phyloP scores from a whole-genome alignment of 2,888 invertebrate genomes.

The Ectemnius continuus region DNA sequence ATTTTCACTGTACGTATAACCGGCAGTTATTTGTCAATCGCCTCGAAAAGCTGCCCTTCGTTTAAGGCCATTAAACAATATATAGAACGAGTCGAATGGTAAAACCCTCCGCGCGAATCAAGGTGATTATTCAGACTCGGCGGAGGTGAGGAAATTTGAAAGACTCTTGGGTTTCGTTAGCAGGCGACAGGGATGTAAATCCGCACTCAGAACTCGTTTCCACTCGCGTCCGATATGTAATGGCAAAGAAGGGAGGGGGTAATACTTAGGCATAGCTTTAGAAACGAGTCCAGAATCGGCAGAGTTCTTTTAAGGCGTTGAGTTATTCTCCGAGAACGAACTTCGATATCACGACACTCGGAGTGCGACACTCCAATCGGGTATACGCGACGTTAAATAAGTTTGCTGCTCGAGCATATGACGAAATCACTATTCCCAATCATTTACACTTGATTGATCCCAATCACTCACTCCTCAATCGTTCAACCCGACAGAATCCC shows the following conservation, averaged over 20 bases:
- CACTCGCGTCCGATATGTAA: constrained; percentile 1
- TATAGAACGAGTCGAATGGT: constrained; percentile 27
- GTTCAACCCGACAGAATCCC: neutral
- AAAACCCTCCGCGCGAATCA: constrained; percentile 28
- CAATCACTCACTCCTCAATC: too few species aligned
- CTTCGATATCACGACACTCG: constrained; percentile 27
- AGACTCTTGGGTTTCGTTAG: constrained; percentile 54
- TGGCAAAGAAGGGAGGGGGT: neutral
- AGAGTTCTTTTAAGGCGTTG: constrained; percentile 18
- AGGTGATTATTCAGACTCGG: constrained; percentile 13
- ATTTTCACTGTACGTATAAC: too few species aligned
- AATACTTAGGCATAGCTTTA: neutral
- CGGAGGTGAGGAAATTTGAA: constrained; percentile 54
- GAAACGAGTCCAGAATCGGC: constrained; percentile 42
- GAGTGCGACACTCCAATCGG: neutral
- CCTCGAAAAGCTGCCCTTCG: too few species aligned
- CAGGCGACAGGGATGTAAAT: constrained; percentile 26
- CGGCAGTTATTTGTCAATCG: too few species aligned
- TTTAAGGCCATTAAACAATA: too few species aligned
- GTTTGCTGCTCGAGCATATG: too few species aligned
- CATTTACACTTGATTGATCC: too few species aligned
- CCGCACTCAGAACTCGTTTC: constrained; percentile 41
- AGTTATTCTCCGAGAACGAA: constrained; percentile 21
- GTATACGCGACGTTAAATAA: too few species aligned
- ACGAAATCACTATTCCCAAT: too few species aligned